Conservation (phyloP, 2,797 vertebrate genomes). For the Pogonophryne albipinna region DNA sequence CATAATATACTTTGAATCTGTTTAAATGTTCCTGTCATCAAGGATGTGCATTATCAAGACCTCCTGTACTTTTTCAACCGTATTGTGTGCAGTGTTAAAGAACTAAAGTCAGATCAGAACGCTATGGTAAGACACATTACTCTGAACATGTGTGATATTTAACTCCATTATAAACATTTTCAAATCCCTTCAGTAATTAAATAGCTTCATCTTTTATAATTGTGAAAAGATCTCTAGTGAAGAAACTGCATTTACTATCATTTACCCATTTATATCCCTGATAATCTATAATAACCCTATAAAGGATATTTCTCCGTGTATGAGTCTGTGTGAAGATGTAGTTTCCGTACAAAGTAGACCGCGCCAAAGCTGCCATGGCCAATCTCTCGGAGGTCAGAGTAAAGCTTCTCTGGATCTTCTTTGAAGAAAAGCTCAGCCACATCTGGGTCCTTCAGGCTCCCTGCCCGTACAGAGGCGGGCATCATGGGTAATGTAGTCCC, state of each 20-base stretch:
- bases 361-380: constrained; percentile 99
- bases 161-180: not conserved
- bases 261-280: not conserved
- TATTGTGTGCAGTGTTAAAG: not conserved
- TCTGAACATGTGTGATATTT: not conserved
- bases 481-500: constrained; percentile 87
- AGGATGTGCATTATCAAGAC: constrained; percentile 7
- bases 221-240: not conserved
- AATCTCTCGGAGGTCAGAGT: constrained; percentile 97
- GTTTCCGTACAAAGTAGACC: constrained; percentile 95
- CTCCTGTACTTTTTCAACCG: constrained; percentile 5
- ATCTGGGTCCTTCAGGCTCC: constrained; percentile 98
- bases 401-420: constrained; percentile 98
- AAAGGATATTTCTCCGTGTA: not conserved
- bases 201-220: not conserved
- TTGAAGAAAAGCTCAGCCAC: constrained; percentile 98
- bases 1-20: not conserved
- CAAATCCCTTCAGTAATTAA: not conserved
- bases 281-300: not conserved
- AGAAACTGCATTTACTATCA: not conserved
- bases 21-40: not conserved
- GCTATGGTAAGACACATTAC: constrained; percentile 5
- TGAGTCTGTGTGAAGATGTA: constrained; percentile 18
- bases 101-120: constrained; percentile 14
- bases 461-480: constrained; percentile 97